Evolutionary conservation across 2,113 vertebrate genomes (phyloP).

Genomic region (Coptodon bakossiorum): DNA sequence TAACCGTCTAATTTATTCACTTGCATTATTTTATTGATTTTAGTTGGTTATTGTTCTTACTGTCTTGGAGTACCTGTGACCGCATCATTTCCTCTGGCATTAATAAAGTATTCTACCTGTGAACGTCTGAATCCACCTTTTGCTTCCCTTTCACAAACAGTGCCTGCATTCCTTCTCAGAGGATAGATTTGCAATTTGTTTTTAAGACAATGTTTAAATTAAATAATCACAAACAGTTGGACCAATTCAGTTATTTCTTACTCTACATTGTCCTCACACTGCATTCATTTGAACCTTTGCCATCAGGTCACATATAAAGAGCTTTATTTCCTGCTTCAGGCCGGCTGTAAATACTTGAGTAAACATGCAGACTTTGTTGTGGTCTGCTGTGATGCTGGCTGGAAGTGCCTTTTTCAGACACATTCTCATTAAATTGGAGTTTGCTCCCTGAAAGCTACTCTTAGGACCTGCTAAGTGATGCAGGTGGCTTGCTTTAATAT

Average conservation of each 20-base stretch:
- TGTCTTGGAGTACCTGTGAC: not conserved
- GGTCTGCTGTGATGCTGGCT: constrained; percentile 24
- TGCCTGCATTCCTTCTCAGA: not conserved
- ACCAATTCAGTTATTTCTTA: not conserved
- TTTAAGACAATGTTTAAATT: not conserved
- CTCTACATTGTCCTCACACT: not conserved
- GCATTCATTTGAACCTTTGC: constrained; percentile 1
- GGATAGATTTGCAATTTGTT: not conserved
- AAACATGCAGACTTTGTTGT: constrained; percentile 50
- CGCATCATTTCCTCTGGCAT: not conserved
- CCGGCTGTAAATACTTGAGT: constrained; percentile 45
- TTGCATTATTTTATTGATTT: not conserved
- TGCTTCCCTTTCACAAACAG: not conserved
- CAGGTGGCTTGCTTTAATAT: constrained; percentile 47
- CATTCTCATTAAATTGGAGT: constrained; percentile 39
- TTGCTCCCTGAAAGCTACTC: constrained; percentile 34
- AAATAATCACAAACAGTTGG: not conserved
- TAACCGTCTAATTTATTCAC: not conserved
- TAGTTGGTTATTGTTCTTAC: not conserved
- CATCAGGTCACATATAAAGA: constrained; percentile 15
- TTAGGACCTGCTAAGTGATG: constrained; percentile 46
- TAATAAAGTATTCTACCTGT: not conserved
- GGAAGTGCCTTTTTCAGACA: constrained; percentile 1
- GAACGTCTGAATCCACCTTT: not conserved
- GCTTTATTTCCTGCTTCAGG: not conserved